These are phyloP conservation scores for Chaetodon trifascialis DNA, from an alignment of 2,113 vertebrate genomes.

Conservation along the genomic window DNA sequence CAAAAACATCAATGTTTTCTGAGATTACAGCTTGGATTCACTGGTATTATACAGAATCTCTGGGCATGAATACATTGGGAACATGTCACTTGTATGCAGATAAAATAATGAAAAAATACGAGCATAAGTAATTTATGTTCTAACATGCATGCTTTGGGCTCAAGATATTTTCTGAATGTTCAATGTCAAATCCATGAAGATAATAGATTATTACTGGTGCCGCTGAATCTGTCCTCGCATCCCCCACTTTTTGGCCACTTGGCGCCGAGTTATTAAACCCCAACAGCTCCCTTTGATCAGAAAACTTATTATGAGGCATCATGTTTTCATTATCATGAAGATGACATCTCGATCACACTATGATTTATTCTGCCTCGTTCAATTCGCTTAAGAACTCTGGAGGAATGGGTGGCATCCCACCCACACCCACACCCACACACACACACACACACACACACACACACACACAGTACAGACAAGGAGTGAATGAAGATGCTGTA, in stretches of 20 bases:
- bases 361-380: constrained; percentile 79
- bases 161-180: background rate
- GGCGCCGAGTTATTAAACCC: constrained; percentile 61
- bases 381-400: constrained; percentile 69
- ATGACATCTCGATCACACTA: constrained; percentile 79
- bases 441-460: constrained; percentile 4
- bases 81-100: background rate
- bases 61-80: background rate
- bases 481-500: constrained; percentile 39
- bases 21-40: background rate
- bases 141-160: background rate
- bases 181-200: constrained; percentile 19
- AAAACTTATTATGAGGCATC: constrained; percentile 75
- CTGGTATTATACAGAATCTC: background rate
- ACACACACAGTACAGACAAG: background rate
- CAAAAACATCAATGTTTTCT: background rate
- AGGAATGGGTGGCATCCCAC: constrained; percentile 48
- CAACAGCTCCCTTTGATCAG: constrained; percentile 68
- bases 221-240: constrained; percentile 36
- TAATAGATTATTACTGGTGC: constrained; percentile 52
- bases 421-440: background rate
- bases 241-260: constrained; percentile 46
- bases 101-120: background rate
- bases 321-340: constrained; percentile 82
- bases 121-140: background rate